Base-by-base conservation (phyloP, 2,113 vertebrate genomes). In the Pimephales promelas region DNA sequence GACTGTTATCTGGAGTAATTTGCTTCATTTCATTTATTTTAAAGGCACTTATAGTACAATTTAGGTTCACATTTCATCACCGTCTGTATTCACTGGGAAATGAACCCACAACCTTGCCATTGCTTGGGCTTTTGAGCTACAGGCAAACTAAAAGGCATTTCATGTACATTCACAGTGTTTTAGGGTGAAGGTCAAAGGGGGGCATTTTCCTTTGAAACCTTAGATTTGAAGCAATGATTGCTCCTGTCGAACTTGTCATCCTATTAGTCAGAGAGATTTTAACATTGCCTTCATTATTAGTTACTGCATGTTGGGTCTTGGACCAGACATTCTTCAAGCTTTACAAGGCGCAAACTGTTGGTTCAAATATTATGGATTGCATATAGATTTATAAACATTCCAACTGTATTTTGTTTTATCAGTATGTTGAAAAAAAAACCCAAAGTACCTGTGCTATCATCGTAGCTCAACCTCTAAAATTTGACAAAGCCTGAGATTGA, bases 401-500 rank as follows among this genome's bases (percentile, higher is more conserved):
- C n/a, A 47, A 10, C 13, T 40, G 49, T 26, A 31, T 75, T 80
- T 80, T 28, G 57, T 14, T 40, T 54, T 3, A 36, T 56, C 22
- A 26, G 62, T 14, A 54, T 20, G 49, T 54, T 52, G 16, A 7
- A 70, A 24, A 70, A 24, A 57, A 45, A 79, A 18, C 22, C 28
- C 20, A 81, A 62, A 52, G 36, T 45, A 45, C 62, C 20, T 71
- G 49, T 54, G 18, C 64, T n/a, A 34, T 62, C 54, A 72, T 18
- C 13, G n/a, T 62, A 45, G 36, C 72, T 56, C 81, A 54, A 64
- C 24, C n/a, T 26, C 20, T 54, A 40, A 22, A 54, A n/a, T 20
- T 20, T 11, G 26, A n/a, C n/a, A 79, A 84, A 87, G 54, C 26
- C 64, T 16, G 43, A 57, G 36, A 26, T 22, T 20, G 66, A 87